These are phyloP conservation scores for Chrysoperla carnea DNA, from an alignment of 1,140 invertebrate species.

Conservation along the genomic window DNA sequence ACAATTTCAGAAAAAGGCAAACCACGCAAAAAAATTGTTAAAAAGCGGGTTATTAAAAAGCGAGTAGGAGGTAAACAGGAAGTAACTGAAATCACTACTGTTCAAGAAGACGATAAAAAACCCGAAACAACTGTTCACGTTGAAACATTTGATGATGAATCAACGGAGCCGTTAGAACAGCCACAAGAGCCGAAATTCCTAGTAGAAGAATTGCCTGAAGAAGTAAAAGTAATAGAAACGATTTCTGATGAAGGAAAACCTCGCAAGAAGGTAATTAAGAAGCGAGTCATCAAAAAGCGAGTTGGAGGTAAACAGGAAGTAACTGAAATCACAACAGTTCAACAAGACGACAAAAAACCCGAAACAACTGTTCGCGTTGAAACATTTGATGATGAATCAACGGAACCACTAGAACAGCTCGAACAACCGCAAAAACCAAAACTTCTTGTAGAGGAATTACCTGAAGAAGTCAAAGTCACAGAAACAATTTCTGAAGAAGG, in stretches of 20 bases:
- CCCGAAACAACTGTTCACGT: conserved; percentile 12
- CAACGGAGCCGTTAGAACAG: conserved; percentile 7
- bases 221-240: conserved; percentile 16
- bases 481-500: conserved; percentile 20
- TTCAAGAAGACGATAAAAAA: conserved; percentile 16
- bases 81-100: conserved; percentile 16
- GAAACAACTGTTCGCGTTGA: conserved; percentile 6
- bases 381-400: conserved; percentile 1
- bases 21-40: conserved; percentile 9
- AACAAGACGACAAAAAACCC: conserved; percentile 19
- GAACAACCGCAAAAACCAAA: conserved; percentile 1
- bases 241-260: conserved; percentile 13
- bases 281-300: conserved; percentile 16
- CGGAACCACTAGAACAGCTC: conserved; percentile 4
- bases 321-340: conserved; percentile 14
- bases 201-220: conserved; percentile 23
- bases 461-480: conserved; percentile 17
- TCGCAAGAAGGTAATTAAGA: conserved; percentile 19
- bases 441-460: conserved; percentile 16
- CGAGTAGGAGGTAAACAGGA: conserved; percentile 13
- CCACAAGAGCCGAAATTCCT: conserved; percentile 1
- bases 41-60: conserved; percentile 10
- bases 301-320: conserved; percentile 18
- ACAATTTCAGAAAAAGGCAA: conserved; percentile 12
- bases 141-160: conserved; percentile 15